Conservation (phyloP, 1,140 invertebrate species). For the Euura saliciscinereae region DNA sequence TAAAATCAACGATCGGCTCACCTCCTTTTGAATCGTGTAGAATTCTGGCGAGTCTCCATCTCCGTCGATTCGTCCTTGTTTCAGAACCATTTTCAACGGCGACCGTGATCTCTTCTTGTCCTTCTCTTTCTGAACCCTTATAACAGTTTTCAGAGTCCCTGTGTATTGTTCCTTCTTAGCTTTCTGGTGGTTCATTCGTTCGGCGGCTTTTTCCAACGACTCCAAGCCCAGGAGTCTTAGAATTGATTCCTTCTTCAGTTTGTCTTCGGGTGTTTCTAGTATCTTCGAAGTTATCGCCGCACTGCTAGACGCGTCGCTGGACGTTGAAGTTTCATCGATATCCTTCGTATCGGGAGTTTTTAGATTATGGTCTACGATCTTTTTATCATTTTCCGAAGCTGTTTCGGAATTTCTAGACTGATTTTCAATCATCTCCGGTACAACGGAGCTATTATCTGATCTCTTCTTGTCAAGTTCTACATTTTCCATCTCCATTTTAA, state of each 20-base stretch:
- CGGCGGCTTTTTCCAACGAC: constrained; percentile 52
- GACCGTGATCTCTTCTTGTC: constrained; percentile 69
- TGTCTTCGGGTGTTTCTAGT: constrained; percentile 62
- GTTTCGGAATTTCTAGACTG: neutral
- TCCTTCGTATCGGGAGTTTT: constrained; percentile 63
- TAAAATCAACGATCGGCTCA: constrained; percentile 43
- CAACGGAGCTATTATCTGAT: neutral
- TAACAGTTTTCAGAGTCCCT: constrained; percentile 79
- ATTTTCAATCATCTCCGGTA: neutral
- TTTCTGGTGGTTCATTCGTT: constrained; percentile 46
- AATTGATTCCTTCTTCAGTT: constrained; percentile 58
- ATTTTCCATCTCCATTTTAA: neutral
- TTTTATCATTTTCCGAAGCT: constrained; percentile 1
- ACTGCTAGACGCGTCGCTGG: constrained; percentile 56
- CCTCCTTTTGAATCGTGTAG: constrained; percentile 81
- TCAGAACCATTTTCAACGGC: constrained; percentile 80
- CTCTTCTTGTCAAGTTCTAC: neutral
- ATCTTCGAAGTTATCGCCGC: constrained; percentile 36
- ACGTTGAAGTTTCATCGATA: constrained; percentile 51
- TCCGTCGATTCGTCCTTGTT: constrained; percentile 70
- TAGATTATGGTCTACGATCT: neutral
- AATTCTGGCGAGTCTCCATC: constrained; percentile 66
- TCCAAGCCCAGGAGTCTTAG: constrained; percentile 54
- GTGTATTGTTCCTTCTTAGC: constrained; percentile 64
- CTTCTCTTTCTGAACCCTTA: constrained; percentile 68